Base-by-base conservation (phyloP, 64 coral and sea anemone species). In the Pocillopora damicornis region DNA sequence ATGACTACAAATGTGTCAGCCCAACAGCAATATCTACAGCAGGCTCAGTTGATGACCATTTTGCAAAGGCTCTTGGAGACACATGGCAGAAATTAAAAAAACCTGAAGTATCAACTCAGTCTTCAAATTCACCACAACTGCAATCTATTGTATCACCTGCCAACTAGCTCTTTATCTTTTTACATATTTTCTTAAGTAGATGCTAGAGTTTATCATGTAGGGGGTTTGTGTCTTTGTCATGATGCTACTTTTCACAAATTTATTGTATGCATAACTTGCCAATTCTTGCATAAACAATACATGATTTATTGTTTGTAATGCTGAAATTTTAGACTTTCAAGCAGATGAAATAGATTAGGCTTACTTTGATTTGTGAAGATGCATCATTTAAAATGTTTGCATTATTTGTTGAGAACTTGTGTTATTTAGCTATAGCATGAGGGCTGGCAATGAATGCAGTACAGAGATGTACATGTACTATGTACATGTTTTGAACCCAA, bases 21-120 rank as follows among this genome's bases (percentile, higher is more conserved):
- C 94, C 94, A 22, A 88, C 74, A 51, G 58, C 81, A 82, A 92
- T 75, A 25, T 88, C 94, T n/a, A 87, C 89, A 42, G 94, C 94
- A 73, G 94, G 88, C 30, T 97, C 94, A 63, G 94, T 97, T 45
- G 94, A 97, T 85, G 94, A 97, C 57, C 94, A 97, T 73, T 97
- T 97, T 88, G 94, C 94, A 11, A 97, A 97, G 90, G 94, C 94
- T 25, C 83, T 97, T 63, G 94, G 94, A 20, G 94, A 97, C 1
- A 97, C 88, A 0, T 97, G 94, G 94, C 81, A 85, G 26, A 85
- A 85, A 65, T 13, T 85, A 73, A 85, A 85, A 37, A 85, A 85
- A 85, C 23, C 81, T 71, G 81, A 85, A 68, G 81, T 85, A 18
- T 72, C 81, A 42, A 69, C 37, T 42, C 63, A 73, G 38, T 56